A percentile compares a stretch with the other conserved stretches of the same genome.
Evolutionary conservation across 1,140 invertebrate species (phyloP).

Genomic region (Plodia interpunctella): DNA sequence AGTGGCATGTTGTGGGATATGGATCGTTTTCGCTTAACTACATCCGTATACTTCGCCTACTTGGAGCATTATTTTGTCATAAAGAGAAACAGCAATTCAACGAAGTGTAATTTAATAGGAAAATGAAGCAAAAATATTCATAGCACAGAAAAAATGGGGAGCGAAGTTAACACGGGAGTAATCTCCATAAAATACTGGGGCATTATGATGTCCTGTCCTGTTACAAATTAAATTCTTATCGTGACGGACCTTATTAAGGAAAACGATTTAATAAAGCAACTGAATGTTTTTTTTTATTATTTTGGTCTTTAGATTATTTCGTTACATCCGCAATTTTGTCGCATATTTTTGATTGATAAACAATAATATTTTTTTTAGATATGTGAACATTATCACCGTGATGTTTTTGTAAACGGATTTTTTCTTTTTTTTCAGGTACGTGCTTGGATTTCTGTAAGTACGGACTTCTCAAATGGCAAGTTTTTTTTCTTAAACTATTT

Average conservation of each 20-base stretch:
- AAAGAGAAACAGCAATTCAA: too few relatives aligned
- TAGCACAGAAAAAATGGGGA: not conserved
- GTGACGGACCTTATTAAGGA: not conserved
- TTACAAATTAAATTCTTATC: conserved; percentile 7
- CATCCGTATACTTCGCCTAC: too few relatives aligned
- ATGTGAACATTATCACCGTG: too few relatives aligned
- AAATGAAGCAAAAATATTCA: not conserved
- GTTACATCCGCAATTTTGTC: not conserved
- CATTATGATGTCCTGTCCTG: conserved; percentile 5
- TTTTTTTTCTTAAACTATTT: too few relatives aligned
- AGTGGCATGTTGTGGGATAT: too few relatives aligned
- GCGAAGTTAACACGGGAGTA: not conserved
- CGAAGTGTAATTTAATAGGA: not conserved
- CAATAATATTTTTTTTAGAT: not conserved
- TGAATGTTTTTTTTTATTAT: not conserved
- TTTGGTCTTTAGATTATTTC: not conserved
- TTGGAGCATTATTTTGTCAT: too few relatives aligned
- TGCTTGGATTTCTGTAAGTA: too few relatives aligned
- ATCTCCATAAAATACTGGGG: not conserved
- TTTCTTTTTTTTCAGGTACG: too few relatives aligned
- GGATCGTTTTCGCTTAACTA: too few relatives aligned
- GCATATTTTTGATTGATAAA: too few relatives aligned
- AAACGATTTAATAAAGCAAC: conserved; percentile 2
- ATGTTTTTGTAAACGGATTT: too few relatives aligned
- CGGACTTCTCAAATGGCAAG: too few relatives aligned